A percentile compares a stretch with the other conserved stretches of the same genome.
phyloP scores from a whole-genome alignment of 1,140 invertebrate species.

The Adoxophyes honmai region DNA sequence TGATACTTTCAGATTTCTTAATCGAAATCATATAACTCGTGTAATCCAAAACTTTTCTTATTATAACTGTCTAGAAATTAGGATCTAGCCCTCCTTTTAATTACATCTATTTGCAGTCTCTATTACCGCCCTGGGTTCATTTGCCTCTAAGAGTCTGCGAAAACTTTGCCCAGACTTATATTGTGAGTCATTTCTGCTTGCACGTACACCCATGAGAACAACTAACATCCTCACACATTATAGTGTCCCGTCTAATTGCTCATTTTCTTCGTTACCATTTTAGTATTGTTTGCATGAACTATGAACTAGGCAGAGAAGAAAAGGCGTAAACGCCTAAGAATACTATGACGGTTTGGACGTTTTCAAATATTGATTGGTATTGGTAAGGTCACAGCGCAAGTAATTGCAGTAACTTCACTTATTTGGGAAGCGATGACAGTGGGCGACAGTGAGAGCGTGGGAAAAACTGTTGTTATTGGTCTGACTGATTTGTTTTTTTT shows the following conservation, averaged over 20 bases:
- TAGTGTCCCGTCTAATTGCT: conserved; percentile 48
- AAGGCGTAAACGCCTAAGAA: too few relatives aligned
- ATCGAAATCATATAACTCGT: too few relatives aligned
- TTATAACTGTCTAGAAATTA: too few relatives aligned
- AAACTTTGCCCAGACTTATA: neutral
- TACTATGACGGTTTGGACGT: too few relatives aligned
- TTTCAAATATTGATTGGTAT: too few relatives aligned
- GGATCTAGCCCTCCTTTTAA: too few relatives aligned
- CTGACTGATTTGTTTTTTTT: too few relatives aligned
- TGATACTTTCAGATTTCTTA: too few relatives aligned
- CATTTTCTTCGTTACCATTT: conserved; percentile 31
- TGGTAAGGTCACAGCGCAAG: neutral
- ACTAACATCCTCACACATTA: conserved; percentile 35
- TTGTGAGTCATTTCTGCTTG: neutral
- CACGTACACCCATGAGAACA: conserved; percentile 38
- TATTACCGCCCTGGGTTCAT: neutral
- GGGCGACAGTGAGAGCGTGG: neutral
- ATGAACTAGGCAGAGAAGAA: neutral
- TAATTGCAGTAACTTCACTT: neutral
- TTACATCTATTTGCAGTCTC: too few relatives aligned
- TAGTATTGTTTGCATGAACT: conserved; percentile 2
- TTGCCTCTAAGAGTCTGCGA: neutral
- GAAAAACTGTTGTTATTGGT: neutral
- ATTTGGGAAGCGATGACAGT: conserved; percentile 1
- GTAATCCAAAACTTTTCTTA: too few relatives aligned